Evolutionary conservation across 30 jellyfish, hydroid and myxozoan species (phyloP).

Genomic region (Turritopsis dohrnii): DNA sequence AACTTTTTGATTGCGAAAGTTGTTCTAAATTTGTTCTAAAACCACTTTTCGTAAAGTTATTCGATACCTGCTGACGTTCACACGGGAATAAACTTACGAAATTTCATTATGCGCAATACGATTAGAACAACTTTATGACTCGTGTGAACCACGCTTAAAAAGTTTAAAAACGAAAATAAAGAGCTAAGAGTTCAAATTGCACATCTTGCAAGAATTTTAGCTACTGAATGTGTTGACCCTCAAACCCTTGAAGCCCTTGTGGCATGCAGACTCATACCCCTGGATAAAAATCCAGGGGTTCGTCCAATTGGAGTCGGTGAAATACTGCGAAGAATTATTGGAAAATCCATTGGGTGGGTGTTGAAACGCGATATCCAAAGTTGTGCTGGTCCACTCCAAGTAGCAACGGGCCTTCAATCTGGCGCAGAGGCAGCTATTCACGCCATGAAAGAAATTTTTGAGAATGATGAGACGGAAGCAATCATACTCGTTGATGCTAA

Average conservation of each 20-base stretch:
- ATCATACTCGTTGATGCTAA: not conserved
- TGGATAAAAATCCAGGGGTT: no score
- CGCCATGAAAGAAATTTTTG: not conserved
- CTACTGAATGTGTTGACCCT: not conserved
- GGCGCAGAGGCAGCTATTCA: not conserved
- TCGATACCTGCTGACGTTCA: no score
- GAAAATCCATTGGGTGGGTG: not conserved
- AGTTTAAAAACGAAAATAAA: not conserved
- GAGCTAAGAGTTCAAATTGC: not conserved
- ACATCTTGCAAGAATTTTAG: not conserved
- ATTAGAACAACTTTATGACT: no score
- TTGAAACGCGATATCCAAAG: not conserved
- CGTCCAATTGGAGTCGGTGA: no score
- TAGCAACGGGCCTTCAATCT: not conserved
- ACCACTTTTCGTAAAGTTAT: no score
- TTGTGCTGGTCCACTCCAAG: not conserved
- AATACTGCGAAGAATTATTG: not conserved
- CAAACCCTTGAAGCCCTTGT: not conserved
- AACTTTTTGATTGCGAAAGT: no score
- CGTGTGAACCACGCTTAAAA: no score
- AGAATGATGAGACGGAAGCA: no score
- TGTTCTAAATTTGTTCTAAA: no score
- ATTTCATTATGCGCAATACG: no score
- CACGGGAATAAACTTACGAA: no score
- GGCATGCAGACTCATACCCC: no score